Percentiles rank a stretch among this genome's conserved stretches.
Conservation (phyloP, 2,113 vertebrate species). For the Laticauda laticaudata region DNA sequence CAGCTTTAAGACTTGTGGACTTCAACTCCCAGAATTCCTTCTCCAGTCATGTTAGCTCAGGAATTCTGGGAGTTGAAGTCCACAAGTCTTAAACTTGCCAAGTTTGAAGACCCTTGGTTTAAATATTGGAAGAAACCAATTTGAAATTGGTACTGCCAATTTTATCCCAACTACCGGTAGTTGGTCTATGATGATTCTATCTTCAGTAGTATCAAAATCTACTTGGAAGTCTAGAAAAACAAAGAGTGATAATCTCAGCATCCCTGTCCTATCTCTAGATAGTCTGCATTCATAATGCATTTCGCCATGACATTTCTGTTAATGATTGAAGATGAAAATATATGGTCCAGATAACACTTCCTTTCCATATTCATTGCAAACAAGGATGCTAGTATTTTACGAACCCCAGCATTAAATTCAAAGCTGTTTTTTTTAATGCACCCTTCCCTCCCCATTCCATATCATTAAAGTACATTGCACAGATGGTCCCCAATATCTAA, state of each 20-base stretch:
- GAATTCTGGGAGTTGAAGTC: no score
- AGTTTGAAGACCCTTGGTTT: no score
- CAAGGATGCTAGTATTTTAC: neutral
- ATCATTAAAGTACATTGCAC: slow-evolving; percentile 38
- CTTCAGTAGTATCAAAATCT: neutral
- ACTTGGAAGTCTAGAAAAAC: neutral
- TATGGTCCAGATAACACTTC: neutral
- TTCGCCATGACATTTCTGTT: neutral
- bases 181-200: neutral
- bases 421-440: neutral
- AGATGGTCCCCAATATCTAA: slow-evolving; percentile 54
- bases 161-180: neutral
- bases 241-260: neutral
- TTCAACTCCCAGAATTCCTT: no score
- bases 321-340: neutral
- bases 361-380: neutral
- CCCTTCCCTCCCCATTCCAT: neutral
- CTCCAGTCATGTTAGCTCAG: no score
- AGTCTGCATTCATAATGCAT: neutral
- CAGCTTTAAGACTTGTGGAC: no score
- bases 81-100: no score
- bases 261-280: neutral
- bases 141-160: neutral
- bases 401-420: slow-evolving; percentile 8
- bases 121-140: neutral